Percentiles rank a stretch among this genome's conserved stretches.
Evolutionary conservation across 2,888 invertebrate genomes (phyloP).

Genomic region (Drosophila anceps): DNA sequence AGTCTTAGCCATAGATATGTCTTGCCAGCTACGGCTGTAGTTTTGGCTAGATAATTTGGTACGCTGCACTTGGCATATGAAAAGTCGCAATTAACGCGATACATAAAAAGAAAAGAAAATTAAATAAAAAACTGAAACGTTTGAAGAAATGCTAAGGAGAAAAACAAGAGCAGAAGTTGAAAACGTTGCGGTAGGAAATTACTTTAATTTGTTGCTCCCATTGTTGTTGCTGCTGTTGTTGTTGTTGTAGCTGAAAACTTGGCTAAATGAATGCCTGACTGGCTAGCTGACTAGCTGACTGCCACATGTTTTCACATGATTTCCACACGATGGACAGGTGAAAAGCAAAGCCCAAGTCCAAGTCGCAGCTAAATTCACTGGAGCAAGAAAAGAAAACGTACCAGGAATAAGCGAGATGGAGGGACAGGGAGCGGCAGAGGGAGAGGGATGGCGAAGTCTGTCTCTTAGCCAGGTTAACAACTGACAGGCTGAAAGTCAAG

Average conservation of each 20-base stretch:
- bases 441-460: constrained; percentile 2
- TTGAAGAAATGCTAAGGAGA: constrained; percentile 41
- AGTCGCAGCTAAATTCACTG: constrained; percentile 73
- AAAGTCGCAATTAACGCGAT: constrained; percentile 71
- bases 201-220: constrained; percentile 79
- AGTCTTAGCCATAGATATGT: neutral
- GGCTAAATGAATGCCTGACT: constrained; percentile 79
- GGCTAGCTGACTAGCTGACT: constrained; percentile 66
- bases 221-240: constrained; percentile 48
- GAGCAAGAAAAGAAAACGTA: constrained; percentile 71
- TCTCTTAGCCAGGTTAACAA: constrained; percentile 54
- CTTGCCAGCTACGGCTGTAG: constrained; percentile 28
- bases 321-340: constrained; percentile 81
- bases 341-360: constrained; percentile 70
- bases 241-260: constrained; percentile 58
- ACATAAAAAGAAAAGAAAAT: constrained; percentile 31
- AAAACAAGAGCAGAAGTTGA: constrained; percentile 29
- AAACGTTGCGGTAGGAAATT: constrained; percentile 80
- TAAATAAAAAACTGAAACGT: constrained; percentile 23
- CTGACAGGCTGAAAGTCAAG: constrained; percentile 67
- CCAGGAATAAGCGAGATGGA: constrained; percentile 16
- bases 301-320: constrained; percentile 81
- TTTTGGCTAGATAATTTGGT: constrained; percentile 46
- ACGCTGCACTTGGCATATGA: constrained; percentile 71
- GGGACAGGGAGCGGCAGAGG: neutral